phyloP scores from a whole-genome alignment of 1,140 invertebrate species.

The Medauroidea extradentata region DNA sequence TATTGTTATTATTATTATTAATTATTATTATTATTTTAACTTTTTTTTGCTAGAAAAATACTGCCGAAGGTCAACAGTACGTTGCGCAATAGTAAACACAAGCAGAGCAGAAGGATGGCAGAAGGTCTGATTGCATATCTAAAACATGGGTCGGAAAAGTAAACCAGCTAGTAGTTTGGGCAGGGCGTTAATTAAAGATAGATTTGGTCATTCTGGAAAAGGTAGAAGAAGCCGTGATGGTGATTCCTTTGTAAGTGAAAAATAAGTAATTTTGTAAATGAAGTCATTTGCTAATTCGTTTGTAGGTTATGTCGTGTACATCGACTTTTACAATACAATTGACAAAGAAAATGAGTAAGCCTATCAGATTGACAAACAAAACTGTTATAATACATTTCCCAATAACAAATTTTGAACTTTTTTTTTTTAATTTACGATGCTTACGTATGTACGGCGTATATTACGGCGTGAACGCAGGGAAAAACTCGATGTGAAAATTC shows the following conservation, averaged over 20 bases:
- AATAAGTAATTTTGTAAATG: not conserved
- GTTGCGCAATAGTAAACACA: too few species aligned
- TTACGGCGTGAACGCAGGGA: too few species aligned
- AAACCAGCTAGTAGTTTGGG: constrained; percentile 53
- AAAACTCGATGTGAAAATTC: too few species aligned
- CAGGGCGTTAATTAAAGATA: constrained; percentile 68
- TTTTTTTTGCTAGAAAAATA: too few species aligned
- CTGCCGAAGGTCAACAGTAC: too few species aligned
- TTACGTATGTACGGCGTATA: too few species aligned
- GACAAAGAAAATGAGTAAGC: not conserved
- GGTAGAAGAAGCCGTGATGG: constrained; percentile 20
- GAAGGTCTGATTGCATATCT: not conserved
- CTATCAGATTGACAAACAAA: constrained; percentile 42
- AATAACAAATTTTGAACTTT: constrained; percentile 52
- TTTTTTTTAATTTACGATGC: too few species aligned
- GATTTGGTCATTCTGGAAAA: constrained; percentile 53
- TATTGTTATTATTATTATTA: too few species aligned
- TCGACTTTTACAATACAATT: not conserved
- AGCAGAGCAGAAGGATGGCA: too few species aligned
- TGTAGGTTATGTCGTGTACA: not conserved
- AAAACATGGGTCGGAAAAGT: constrained; percentile 60
- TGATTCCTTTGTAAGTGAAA: constrained; percentile 25
- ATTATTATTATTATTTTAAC: too few species aligned
- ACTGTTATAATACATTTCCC: constrained; percentile 58
- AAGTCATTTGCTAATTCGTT: not conserved